Conservation (phyloP, 2,797 vertebrate species). For the Leuciscus waleckii region DNA sequence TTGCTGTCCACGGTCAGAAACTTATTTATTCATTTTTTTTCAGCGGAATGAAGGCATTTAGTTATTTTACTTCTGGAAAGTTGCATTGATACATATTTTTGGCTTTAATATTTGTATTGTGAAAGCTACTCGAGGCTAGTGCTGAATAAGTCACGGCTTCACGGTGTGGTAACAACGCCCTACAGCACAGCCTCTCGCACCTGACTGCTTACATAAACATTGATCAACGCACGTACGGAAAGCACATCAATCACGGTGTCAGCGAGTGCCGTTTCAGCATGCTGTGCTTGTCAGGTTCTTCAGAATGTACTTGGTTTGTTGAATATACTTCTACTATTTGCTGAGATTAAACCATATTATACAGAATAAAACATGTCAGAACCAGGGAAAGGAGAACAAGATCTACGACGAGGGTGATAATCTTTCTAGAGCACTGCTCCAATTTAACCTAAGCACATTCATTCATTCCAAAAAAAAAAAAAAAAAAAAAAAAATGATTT, state of each 20-base stretch:
- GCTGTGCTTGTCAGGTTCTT: not conserved
- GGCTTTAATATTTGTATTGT: not conserved
- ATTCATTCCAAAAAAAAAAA: slow-evolving; percentile 37
- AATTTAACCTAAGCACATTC: slow-evolving; percentile 27
- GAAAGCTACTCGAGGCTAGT: not conserved
- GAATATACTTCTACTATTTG: not conserved
- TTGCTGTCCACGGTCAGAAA: not conserved
- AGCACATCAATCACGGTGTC: not conserved
- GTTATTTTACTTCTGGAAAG: not conserved
- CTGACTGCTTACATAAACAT: not conserved
- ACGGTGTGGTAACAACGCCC: not conserved
- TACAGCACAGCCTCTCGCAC: not conserved
- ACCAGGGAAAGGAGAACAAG: not conserved
- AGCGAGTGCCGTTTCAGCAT: not conserved
- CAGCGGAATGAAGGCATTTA: not conserved
- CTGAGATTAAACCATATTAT: not conserved
- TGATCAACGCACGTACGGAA: not conserved
- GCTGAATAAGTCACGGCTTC: too few species aligned
- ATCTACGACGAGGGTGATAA: not conserved
- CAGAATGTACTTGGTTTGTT: not conserved
- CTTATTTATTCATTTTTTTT: too few species aligned
- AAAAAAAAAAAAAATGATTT: slow-evolving; percentile 52
- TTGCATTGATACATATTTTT: not conserved
- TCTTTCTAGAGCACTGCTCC: slow-evolving; percentile 10
- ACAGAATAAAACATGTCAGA: not conserved